These are phyloP conservation scores for Bicyclus anynana DNA, from an alignment of 1,140 invertebrate genomes.

Conservation along the genomic window DNA sequence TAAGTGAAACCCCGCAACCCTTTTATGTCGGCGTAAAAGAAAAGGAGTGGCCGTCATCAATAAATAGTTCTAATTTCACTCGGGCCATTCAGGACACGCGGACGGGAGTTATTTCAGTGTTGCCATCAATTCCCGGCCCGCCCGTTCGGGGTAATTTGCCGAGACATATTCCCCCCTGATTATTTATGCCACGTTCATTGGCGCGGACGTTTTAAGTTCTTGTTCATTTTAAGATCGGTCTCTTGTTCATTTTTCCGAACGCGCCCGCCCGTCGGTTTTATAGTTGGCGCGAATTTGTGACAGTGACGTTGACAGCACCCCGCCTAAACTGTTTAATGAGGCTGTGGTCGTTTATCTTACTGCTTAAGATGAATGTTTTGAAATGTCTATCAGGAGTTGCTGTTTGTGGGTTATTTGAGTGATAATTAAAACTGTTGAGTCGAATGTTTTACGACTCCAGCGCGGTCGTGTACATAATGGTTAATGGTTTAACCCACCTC, in stretches of 20 bases:
- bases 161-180: slow-evolving; percentile 35
- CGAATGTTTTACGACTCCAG: too few species aligned
- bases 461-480: too few species aligned
- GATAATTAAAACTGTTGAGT: too few species aligned
- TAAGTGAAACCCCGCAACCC: too few species aligned
- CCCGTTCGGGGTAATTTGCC: slow-evolving; percentile 52
- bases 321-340: slow-evolving; percentile 23
- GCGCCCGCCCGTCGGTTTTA: not conserved
- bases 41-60: slow-evolving; percentile 4
- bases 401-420: too few species aligned
- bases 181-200: slow-evolving; percentile 32
- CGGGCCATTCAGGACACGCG: slow-evolving; percentile 19
- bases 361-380: slow-evolving; percentile 1
- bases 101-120: slow-evolving; percentile 37
- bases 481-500: too few species aligned
- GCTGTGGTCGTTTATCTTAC: slow-evolving; percentile 1
- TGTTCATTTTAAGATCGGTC: slow-evolving; percentile 8
- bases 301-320: slow-evolving; percentile 16
- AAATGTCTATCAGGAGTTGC: too few species aligned
- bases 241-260: slow-evolving; percentile 21
- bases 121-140: slow-evolving; percentile 46
- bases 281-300: slow-evolving; percentile 11
- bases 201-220: slow-evolving; percentile 23
- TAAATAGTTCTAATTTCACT: slow-evolving; percentile 19
- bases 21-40: not conserved